phyloP scores from a whole-genome alignment of 1,140 invertebrate species.

The Calliphora vicina region DNA sequence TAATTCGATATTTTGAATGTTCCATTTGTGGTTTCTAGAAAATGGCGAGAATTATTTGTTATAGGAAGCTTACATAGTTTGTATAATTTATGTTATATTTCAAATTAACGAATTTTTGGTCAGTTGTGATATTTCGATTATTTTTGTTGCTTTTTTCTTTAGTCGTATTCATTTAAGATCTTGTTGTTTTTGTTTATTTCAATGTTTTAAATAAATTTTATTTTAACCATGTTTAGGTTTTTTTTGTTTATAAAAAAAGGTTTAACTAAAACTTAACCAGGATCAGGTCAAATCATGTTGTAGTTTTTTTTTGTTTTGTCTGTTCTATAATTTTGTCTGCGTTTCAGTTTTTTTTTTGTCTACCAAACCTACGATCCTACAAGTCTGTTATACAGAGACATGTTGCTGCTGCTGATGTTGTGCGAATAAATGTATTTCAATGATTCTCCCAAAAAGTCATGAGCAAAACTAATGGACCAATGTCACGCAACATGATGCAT shows the following conservation, averaged over 20 bases:
- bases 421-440: neutral
- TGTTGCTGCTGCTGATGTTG: neutral
- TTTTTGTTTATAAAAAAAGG: neutral
- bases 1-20: no score
- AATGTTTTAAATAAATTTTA: neutral
- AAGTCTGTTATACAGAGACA: neutral
- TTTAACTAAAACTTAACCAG: neutral
- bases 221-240: neutral
- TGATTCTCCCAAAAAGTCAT: neutral
- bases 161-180: neutral
- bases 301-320: neutral
- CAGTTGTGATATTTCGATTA: neutral
- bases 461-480: constrained; percentile 23
- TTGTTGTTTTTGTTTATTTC: neutral
- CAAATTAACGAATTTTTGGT: no score
- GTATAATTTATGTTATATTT: no score
- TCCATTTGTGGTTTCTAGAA: no score
- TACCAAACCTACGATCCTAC: neutral
- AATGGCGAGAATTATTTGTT: no score
- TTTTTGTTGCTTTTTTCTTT: neutral
- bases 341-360: no score
- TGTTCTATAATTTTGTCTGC: neutral
- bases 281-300: constrained; percentile 6
- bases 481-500: constrained; percentile 18
- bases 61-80: no score